A percentile compares a stretch with the other conserved stretches of the same genome.
These are phyloP conservation scores for Acronicta leporina DNA, from an alignment of 2,888 invertebrate species.

Conservation along the genomic window DNA sequence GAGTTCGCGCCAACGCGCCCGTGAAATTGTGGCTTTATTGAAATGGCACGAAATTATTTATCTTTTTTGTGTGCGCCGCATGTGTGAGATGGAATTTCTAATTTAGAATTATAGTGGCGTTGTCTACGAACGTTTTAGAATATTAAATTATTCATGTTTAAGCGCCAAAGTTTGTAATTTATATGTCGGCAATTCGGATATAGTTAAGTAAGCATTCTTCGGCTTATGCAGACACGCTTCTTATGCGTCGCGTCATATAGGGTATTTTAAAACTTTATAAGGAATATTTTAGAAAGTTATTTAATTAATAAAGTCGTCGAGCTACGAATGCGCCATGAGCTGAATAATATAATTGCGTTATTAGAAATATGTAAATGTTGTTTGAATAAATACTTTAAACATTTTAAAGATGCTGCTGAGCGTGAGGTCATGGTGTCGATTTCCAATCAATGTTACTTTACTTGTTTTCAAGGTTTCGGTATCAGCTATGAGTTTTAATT, in stretches of 20 bases:
- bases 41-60: constrained; percentile 83
- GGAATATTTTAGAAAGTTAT: constrained; percentile 41
- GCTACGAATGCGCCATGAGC: constrained; percentile 1
- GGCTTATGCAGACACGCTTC: constrained; percentile 31
- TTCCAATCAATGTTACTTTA: too few species aligned
- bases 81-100: constrained; percentile 57
- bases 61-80: constrained; percentile 65
- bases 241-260: constrained; percentile 29
- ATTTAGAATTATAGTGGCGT: constrained; percentile 55
- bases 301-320: constrained; percentile 43
- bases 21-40: constrained; percentile 87
- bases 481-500: too few species aligned
- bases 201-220: too few species aligned
- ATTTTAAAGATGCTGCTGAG: too few species aligned
- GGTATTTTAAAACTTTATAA: constrained; percentile 39
- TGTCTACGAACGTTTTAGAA: constrained; percentile 33
- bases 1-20: constrained; percentile 85
- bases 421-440: too few species aligned
- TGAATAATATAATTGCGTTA: not conserved
- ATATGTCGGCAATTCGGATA: constrained; percentile 39
- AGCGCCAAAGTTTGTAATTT: constrained; percentile 44
- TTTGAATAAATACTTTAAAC: too few species aligned
- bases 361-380: not conserved
- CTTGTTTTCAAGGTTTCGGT: too few species aligned
- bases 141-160: constrained; percentile 51